phyloP scores from a whole-genome alignment of 2,797 vertebrate genomes.

The Sardinella longiceps region DNA sequence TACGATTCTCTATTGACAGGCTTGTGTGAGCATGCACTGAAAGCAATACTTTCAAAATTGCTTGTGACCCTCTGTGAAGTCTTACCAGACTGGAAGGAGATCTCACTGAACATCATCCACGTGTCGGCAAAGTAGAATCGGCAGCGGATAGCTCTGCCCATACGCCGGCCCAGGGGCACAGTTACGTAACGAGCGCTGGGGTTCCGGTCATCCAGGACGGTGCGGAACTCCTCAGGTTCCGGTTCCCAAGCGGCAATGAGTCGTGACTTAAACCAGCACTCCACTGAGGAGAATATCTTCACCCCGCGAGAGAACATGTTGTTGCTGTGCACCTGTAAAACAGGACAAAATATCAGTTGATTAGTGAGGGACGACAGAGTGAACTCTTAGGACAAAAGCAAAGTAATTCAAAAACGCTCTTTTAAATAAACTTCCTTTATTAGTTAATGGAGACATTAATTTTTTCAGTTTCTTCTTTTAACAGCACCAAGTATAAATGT shows the following conservation, averaged over 20 bases:
- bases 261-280: conserved; percentile 83
- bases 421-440: not conserved
- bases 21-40: not conserved
- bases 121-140: conserved; percentile 84
- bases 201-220: conserved; percentile 88
- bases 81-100: conserved; percentile 89
- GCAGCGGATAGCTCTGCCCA: conserved; percentile 82
- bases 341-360: not conserved
- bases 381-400: not conserved
- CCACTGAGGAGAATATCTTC: conserved; percentile 88
- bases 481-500: not conserved
- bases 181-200: conserved; percentile 89
- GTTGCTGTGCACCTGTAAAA: conserved; percentile 87
- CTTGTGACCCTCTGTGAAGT: not conserved
- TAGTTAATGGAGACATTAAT: not conserved
- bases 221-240: conserved; percentile 76
- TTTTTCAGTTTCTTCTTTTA: not conserved
- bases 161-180: conserved; percentile 78
- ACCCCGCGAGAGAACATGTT: conserved; percentile 89
- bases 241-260: conserved; percentile 78
- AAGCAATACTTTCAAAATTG: not conserved
- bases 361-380: not conserved
- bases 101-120: conserved; percentile 95
- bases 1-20: not conserved
- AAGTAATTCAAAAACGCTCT: not conserved